Percentiles rank a stretch among this genome's conserved stretches.
phyloP scores from a whole-genome alignment of 2,888 invertebrate species.

The Cactoblastis cactorum region DNA sequence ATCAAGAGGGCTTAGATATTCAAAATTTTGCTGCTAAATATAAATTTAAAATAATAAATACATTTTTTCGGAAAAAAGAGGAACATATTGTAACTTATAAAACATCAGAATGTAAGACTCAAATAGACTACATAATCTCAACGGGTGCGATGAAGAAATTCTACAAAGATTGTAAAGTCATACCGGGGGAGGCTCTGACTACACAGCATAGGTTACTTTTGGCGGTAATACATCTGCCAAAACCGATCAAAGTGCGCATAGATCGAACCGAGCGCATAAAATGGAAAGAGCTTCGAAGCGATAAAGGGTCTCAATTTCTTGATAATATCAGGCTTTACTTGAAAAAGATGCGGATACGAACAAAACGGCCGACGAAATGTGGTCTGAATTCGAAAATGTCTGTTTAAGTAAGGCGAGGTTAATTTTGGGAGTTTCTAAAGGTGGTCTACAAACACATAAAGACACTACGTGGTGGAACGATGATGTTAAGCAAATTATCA shows the following conservation, averaged over 20 bases:
- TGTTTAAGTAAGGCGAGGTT: background rate
- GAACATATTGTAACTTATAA: slow-evolving; percentile 12
- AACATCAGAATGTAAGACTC: background rate
- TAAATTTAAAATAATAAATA: slow-evolving; percentile 13
- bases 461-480: slow-evolving; percentile 15
- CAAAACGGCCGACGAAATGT: background rate
- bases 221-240: slow-evolving; percentile 1
- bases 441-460: too few species aligned
- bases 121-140: background rate
- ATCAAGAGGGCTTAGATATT: slow-evolving; percentile 5
- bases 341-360: background rate
- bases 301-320: too few species aligned
- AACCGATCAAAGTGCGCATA: slow-evolving; percentile 1
- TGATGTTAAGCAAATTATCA: slow-evolving; percentile 12
- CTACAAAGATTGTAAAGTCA: slow-evolving; percentile 1
- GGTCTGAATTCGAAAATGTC: background rate
- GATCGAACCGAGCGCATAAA: background rate
- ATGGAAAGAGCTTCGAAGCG: background rate
- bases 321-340: background rate
- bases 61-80: slow-evolving; percentile 12
- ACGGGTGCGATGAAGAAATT: background rate
- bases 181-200: background rate
- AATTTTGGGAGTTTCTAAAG: background rate
- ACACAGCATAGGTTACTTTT: slow-evolving; percentile 3
- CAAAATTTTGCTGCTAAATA: background rate